Conservation (phyloP, 30 jellyfish, hydroid and myxozoan genomes). For the Hydractinia echinata region DNA sequence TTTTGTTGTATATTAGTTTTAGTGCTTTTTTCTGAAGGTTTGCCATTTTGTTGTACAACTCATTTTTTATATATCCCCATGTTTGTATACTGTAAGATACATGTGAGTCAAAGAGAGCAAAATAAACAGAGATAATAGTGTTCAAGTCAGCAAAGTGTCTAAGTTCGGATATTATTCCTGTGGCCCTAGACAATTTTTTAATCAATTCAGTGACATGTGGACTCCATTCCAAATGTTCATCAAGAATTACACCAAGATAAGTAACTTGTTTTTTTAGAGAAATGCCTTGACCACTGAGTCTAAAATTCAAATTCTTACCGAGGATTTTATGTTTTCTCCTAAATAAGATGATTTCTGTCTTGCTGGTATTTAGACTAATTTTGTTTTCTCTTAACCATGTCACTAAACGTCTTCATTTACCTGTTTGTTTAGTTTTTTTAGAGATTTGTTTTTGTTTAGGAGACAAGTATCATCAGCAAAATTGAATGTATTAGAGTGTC, state of each 20-base stretch:
- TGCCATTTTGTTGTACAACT: too few relatives aligned
- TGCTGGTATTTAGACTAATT: not conserved
- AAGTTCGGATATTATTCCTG: not conserved
- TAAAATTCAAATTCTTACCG: not conserved
- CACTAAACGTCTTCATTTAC: not conserved
- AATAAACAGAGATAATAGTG: not conserved
- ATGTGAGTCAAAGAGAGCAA: not conserved
- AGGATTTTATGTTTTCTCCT: not conserved
- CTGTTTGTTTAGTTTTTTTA: not conserved
- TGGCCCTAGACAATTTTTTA: not conserved
- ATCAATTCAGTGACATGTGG: not conserved
- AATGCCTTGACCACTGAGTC: not conserved
- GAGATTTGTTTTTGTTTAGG: too few relatives aligned
- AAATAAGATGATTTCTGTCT: not conserved
- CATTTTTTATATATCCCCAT: too few relatives aligned
- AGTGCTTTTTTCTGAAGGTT: too few relatives aligned
- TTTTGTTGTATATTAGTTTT: too few relatives aligned
- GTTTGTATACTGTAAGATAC: not conserved
- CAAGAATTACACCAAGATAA: not conserved
- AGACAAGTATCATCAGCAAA: slow-evolving; percentile 7
- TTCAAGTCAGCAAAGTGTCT: not conserved
- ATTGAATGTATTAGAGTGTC: not conserved
- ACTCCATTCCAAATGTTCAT: slow-evolving; percentile 1
- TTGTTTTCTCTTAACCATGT: not conserved
- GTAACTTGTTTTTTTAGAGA: not conserved